Conservation (phyloP, 2,113 vertebrate genomes). For the Eonycteris spelaea region DNA sequence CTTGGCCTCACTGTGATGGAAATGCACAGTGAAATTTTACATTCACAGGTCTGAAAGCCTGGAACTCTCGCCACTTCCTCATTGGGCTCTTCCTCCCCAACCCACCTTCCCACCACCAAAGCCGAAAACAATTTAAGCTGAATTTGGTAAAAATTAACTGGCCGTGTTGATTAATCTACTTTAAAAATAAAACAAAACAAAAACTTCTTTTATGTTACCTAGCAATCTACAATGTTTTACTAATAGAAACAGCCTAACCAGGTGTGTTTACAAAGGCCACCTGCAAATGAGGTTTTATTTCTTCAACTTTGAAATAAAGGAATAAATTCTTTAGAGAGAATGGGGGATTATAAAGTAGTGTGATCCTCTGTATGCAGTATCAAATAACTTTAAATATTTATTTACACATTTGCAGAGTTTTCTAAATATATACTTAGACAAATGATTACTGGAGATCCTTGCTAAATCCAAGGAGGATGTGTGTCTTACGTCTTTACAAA, state of each 20-base stretch:
- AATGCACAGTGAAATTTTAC: neutral
- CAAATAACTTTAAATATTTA: constrained; percentile 66
- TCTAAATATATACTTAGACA: constrained; percentile 41
- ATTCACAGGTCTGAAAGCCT: neutral
- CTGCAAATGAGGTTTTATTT: constrained; percentile 50
- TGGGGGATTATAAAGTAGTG: neutral
- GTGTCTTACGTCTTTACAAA: constrained; percentile 17
- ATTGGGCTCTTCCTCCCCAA: neutral
- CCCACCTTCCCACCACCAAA: neutral
- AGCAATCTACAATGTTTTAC: constrained; percentile 31
- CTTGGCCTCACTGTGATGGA: neutral
- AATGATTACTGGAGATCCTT: constrained; percentile 4
- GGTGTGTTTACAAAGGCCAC: constrained; percentile 41
- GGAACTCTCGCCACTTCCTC: neutral
- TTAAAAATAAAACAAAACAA: neutral
- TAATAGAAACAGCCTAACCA: constrained; percentile 41
- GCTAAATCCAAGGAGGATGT: neutral
- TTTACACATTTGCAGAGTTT: constrained; percentile 46
- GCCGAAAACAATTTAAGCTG: constrained; percentile 1
- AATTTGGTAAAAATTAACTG: neutral
- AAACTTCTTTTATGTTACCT: constrained; percentile 40
- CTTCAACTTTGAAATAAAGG: constrained; percentile 41
- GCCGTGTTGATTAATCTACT: neutral
- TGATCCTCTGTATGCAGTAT: constrained; percentile 44
- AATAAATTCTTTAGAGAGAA: constrained; percentile 57